Evolutionary conservation across 2,888 invertebrate species (phyloP).

Genomic region (Liodrosophila aerea): DNA sequence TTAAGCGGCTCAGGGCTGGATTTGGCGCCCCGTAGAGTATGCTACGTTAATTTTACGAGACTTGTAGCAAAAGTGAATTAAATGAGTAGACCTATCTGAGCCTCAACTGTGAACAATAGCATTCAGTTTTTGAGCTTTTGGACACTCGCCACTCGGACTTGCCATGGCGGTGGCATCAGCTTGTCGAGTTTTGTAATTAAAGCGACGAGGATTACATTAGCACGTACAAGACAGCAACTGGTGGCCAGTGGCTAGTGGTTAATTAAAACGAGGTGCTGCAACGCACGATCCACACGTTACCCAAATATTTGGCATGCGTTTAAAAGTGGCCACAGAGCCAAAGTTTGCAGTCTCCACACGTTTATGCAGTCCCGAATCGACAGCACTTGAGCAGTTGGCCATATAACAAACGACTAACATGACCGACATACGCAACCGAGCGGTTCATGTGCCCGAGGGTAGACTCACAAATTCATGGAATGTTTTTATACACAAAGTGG

Average conservation of each 20-base stretch:
- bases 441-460: background rate
- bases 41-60: constrained; percentile 64
- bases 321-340: constrained; percentile 30
- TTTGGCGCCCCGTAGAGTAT: constrained; percentile 45
- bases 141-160: constrained; percentile 8
- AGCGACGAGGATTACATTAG: constrained; percentile 68
- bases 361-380: constrained; percentile 39
- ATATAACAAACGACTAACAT: constrained; percentile 34
- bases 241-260: constrained; percentile 66
- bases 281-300: constrained; percentile 23
- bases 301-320: constrained; percentile 54
- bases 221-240: constrained; percentile 65
- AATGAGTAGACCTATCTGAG: constrained; percentile 36
- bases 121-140: constrained; percentile 11
- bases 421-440: constrained; percentile 13
- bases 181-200: constrained; percentile 72
- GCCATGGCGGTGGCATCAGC: constrained; percentile 32
- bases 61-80: constrained; percentile 60
- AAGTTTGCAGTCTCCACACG: constrained; percentile 42
- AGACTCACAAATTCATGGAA: background rate
- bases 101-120: constrained; percentile 18
- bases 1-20: constrained; percentile 47
- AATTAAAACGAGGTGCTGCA: constrained; percentile 57
- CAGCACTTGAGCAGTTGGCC: constrained; percentile 40
- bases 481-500: no score